Evolutionary conservation across 2,888 invertebrate genomes (phyloP).

Genomic region (Parapristionchus giblindavisi): DNA sequence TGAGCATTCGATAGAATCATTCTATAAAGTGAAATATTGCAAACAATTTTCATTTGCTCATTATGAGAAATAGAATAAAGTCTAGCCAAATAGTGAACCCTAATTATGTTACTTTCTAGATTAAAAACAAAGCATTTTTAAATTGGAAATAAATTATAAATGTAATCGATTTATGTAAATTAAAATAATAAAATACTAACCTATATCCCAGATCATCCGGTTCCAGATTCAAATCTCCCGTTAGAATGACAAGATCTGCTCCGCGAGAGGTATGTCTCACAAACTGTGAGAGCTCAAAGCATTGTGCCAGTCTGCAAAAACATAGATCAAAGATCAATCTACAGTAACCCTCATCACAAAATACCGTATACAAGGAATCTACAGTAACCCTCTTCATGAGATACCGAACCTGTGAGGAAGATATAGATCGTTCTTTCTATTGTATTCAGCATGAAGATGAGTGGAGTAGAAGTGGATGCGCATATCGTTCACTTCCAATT

Average conservation of each 20-base stretch:
- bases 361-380: neutral
- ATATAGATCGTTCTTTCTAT: conserved; percentile 83
- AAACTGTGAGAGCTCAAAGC: conserved; percentile 92
- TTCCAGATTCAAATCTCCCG: conserved; percentile 92
- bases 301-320: conserved; percentile 75
- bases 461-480: conserved; percentile 87
- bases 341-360: neutral
- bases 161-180: neutral
- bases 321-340: neutral
- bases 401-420: conserved; percentile 81
- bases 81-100: neutral
- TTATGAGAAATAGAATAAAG: neutral
- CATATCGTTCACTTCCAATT: conserved; percentile 73
- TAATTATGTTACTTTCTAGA: neutral
- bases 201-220: conserved; percentile 78
- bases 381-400: neutral
- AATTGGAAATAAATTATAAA: neutral
- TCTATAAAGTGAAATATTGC: conserved; percentile 37
- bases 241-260: conserved; percentile 84
- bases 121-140: neutral
- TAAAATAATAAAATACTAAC: conserved; percentile 31
- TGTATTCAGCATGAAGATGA: conserved; percentile 95
- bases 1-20: conserved; percentile 60
- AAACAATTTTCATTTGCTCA: neutral
- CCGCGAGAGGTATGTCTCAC: conserved; percentile 79